These are phyloP conservation scores for Drosophila nigrodunni DNA, from an alignment of 1,140 invertebrate species.

Conservation along the genomic window DNA sequence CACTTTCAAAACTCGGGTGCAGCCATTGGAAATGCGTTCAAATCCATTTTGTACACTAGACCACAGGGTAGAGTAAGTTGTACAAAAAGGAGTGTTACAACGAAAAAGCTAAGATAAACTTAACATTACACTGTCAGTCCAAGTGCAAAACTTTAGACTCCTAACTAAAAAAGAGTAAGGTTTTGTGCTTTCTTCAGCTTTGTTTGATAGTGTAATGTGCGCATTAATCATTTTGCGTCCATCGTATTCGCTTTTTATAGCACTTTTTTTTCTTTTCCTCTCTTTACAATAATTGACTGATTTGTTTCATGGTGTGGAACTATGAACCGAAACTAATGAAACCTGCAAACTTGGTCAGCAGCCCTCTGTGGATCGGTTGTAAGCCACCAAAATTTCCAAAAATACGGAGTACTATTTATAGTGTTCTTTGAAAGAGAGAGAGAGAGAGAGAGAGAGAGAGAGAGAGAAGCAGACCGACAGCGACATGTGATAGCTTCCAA, in stretches of 20 bases:
- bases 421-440: neutral
- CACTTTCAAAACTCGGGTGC: conserved; percentile 51
- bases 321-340: conserved; percentile 27
- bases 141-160: no score
- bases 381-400: neutral
- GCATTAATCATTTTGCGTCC: conserved; percentile 34
- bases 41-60: conserved; percentile 34
- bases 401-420: conserved; percentile 27
- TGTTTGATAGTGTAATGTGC: conserved; percentile 28
- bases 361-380: neutral
- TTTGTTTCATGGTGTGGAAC: conserved; percentile 12
- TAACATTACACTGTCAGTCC: neutral
- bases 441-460: no score
- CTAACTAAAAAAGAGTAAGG: neutral
- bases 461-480: conserved; percentile 23
- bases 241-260: conserved; percentile 17
- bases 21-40: conserved; percentile 48
- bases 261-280: conserved; percentile 14
- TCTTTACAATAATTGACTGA: conserved; percentile 12
- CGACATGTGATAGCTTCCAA: conserved; percentile 48
- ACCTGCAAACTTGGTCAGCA: conserved; percentile 9
- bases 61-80: conserved; percentile 7
- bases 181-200: neutral
- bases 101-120: no score
- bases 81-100: neutral